Conservation (phyloP, 2,113 vertebrate genomes). For the Bubalus kerabau region DNA sequence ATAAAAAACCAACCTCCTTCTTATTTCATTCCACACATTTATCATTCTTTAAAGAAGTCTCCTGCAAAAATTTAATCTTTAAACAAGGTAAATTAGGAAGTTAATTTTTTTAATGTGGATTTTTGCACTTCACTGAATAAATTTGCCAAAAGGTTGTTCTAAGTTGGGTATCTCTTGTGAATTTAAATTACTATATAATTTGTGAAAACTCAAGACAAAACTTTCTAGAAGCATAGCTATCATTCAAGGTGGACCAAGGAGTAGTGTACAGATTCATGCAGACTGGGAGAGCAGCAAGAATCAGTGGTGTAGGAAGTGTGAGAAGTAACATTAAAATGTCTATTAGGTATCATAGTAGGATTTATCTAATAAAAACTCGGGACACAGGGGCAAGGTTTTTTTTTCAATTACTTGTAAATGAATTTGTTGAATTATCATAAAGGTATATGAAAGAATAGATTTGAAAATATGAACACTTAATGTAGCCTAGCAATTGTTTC, state of each 20-base stretch:
- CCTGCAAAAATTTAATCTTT: neutral
- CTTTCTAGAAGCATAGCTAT: neutral
- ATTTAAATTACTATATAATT: neutral
- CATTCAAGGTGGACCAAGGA: neutral
- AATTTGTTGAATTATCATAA: neutral
- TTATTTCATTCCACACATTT: neutral
- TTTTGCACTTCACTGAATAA: neutral
- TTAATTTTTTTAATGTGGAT: neutral
- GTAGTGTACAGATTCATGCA: accelerated
- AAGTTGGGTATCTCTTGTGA: neutral
- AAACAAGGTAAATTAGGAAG: neutral
- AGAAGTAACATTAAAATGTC: neutral
- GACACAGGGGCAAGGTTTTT: neutral
- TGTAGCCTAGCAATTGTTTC: neutral
- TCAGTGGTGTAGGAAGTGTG: neutral
- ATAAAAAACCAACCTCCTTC: neutral
- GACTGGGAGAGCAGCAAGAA: neutral
- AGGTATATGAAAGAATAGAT: neutral
- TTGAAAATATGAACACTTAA: neutral
- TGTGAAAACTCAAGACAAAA: neutral
- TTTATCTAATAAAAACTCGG: neutral
- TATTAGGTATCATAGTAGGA: neutral
- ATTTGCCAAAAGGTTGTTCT: neutral
- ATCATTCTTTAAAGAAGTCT: neutral
- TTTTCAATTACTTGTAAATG: neutral